Evolutionary conservation across 2,113 vertebrate species (phyloP).

Genomic region (Thalassoma bifasciatum): DNA sequence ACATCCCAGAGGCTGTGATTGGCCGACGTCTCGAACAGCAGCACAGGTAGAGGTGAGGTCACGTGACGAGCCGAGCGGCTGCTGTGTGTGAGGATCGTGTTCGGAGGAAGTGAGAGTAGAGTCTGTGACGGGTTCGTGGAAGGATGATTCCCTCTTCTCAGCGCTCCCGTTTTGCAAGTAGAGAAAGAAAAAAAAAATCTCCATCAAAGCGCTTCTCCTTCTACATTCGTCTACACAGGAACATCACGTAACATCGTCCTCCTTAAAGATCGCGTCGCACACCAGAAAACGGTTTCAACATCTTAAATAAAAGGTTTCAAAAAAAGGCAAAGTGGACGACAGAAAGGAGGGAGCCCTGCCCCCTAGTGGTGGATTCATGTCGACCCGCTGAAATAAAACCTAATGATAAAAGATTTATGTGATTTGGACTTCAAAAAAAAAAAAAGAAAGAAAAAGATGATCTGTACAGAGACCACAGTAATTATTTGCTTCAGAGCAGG

Average conservation of each 20-base stretch:
- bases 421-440: slow-evolving; percentile 21
- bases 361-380: slow-evolving; percentile 85
- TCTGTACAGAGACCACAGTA: slow-evolving; percentile 83
- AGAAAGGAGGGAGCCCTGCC: slow-evolving; percentile 86
- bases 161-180: slow-evolving; percentile 9
- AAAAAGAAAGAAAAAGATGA: slow-evolving; percentile 41
- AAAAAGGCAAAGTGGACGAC: slow-evolving; percentile 85
- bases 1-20: slow-evolving; percentile 9
- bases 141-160: slow-evolving; percentile 41
- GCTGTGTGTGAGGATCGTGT: neutral
- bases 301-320: slow-evolving; percentile 84
- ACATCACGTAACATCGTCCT: slow-evolving; percentile 89
- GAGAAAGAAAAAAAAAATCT: slow-evolving; percentile 59
- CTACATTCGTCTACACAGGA: slow-evolving; percentile 87
- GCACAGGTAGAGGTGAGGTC: slow-evolving; percentile 27
- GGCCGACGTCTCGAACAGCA: neutral
- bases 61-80: slow-evolving; percentile 21
- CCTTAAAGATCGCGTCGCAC: slow-evolving; percentile 73
- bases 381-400: slow-evolving; percentile 77
- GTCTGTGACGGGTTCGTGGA: slow-evolving; percentile 19
- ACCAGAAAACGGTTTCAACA: slow-evolving; percentile 83
- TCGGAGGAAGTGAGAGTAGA: slow-evolving; percentile 9
- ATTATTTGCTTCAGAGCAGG: slow-evolving; percentile 84
- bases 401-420: slow-evolving; percentile 82
- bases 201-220: slow-evolving; percentile 71